Conservation (phyloP, 2,797 vertebrate genomes). For the Melanotaenia pygmaea region DNA sequence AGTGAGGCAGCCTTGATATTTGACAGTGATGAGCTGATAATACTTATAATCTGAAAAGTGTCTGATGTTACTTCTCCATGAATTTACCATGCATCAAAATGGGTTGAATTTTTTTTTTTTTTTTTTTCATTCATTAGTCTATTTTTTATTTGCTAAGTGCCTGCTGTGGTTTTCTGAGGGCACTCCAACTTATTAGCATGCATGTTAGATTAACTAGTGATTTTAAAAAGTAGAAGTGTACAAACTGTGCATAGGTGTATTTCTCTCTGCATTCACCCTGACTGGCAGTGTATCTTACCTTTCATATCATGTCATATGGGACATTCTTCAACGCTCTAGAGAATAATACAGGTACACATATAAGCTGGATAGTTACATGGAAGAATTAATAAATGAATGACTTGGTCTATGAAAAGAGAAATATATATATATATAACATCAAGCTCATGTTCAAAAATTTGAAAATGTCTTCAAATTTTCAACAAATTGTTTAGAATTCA, state of each 20-base stretch:
- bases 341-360: neutral
- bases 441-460: neutral
- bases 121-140: neutral
- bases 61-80: slow-evolving; percentile 26
- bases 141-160: neutral
- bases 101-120: neutral
- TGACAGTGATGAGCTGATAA: slow-evolving; percentile 65
- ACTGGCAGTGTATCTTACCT: neutral
- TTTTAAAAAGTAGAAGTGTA: neutral
- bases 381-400: no score
- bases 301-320: neutral
- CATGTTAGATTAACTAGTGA: neutral
- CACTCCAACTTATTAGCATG: neutral
- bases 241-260: neutral
- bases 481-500: neutral
- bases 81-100: neutral
- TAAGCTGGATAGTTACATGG: neutral
- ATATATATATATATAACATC: neutral
- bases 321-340: neutral
- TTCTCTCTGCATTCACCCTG: neutral
- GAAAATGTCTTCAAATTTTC: neutral
- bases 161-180: neutral
- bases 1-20: slow-evolving; percentile 56
- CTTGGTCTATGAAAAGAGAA: neutral
- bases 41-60: slow-evolving; percentile 46